These are phyloP conservation scores for Dicycla oo DNA, from an alignment of 2,888 invertebrate species.

Conservation along the genomic window DNA sequence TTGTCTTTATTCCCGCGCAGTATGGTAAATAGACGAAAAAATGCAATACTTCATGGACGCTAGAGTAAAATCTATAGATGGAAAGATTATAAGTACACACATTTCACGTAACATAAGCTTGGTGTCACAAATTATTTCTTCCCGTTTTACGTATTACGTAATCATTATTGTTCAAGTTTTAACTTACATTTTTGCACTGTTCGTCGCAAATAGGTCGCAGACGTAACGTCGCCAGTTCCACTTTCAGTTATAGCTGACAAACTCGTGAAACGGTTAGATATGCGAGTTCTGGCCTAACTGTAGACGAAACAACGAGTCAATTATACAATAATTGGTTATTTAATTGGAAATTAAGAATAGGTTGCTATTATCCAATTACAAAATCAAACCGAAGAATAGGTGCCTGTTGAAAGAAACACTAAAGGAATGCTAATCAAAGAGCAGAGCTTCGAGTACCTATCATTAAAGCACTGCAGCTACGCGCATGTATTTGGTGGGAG, in stretches of 20 bases:
- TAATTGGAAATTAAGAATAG: constrained; percentile 5
- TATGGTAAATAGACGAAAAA: no score
- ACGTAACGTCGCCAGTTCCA: constrained; percentile 41
- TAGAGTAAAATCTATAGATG: no score
- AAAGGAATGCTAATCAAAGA: constrained; percentile 22
- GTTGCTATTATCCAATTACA: constrained; percentile 12
- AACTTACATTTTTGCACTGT: constrained; percentile 31
- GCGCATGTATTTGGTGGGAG: neutral
- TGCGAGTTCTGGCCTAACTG: constrained; percentile 5
- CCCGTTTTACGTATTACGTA: constrained; percentile 8
- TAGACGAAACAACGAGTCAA: neutral
- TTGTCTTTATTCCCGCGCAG: no score
- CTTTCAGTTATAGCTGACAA: constrained; percentile 34
- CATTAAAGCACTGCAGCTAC: constrained; percentile 4
- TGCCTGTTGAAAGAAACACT: neutral
- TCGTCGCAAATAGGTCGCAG: constrained; percentile 45
- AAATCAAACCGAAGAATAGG: neutral
- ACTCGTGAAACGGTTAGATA: constrained; percentile 27
- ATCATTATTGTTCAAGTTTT: constrained; percentile 13
- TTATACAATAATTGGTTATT: neutral
- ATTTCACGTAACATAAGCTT: neutral
- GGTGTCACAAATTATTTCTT: neutral
- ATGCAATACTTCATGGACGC: no score
- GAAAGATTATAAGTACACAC: no score
- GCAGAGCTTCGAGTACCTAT: neutral